phyloP scores from a whole-genome alignment of 2,797 vertebrate species.

The Ceyx erithaca region DNA sequence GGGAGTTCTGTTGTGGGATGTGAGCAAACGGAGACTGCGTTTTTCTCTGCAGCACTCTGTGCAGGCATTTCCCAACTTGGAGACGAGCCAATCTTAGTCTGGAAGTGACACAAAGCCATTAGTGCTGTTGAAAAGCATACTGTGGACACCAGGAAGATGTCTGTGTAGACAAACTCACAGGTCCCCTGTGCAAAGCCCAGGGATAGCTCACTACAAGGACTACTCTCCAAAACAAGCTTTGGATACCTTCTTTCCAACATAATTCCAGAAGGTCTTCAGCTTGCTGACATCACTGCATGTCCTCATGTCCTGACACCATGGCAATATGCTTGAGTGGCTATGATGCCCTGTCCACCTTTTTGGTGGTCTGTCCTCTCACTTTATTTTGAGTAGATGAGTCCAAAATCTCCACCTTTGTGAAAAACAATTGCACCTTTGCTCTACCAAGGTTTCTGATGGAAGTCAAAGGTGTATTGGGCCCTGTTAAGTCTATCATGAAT shows the following conservation, averaged over 20 bases:
- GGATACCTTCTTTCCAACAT: neutral
- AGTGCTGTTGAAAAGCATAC: neutral
- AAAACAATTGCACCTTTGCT: neutral
- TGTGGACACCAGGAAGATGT: neutral
- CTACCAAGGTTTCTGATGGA: neutral
- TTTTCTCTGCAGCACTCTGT: neutral
- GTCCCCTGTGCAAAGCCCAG: neutral
- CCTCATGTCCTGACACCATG: rapidly evolving
- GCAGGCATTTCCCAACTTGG: conserved; percentile 10
- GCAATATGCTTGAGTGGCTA: neutral
- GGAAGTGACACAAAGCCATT: conserved; percentile 6
- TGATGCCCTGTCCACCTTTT: neutral
- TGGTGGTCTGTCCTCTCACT: neutral
- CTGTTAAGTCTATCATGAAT: neutral
- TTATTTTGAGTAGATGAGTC: neutral
- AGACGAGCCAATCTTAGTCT: conserved; percentile 13
- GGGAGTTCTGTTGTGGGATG: neutral
- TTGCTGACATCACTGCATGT: rapidly evolving
- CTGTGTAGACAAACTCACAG: neutral
- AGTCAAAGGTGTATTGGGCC: neutral
- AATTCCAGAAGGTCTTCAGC: neutral
- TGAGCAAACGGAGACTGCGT: neutral
- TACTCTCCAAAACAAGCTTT: neutral
- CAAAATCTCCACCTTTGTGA: neutral
- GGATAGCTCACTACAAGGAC: neutral